phyloP scores from a whole-genome alignment of 2,888 invertebrate genomes.

The Ischnura elegans region DNA sequence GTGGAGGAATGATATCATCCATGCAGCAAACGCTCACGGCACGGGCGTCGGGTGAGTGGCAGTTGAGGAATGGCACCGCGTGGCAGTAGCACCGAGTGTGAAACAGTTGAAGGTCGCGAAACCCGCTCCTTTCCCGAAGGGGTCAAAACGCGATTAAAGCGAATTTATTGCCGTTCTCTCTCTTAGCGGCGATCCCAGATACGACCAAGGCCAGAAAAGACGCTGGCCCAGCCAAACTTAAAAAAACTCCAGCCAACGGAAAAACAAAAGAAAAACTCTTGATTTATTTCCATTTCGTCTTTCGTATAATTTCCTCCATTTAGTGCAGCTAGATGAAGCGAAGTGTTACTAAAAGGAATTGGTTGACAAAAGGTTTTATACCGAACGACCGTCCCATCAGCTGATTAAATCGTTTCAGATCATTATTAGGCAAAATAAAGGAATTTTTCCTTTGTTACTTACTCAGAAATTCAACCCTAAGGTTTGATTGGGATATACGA shows the following conservation, averaged over 20 bases:
- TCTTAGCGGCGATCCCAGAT: conserved; percentile 29
- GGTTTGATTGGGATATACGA: too few species aligned
- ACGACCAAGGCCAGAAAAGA: background rate
- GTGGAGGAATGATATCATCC: background rate
- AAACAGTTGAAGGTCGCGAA: conserved; percentile 21
- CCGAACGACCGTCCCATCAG: too few species aligned
- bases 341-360: too few species aligned
- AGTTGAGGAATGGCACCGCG: background rate
- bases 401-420: too few species aligned
- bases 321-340: too few species aligned
- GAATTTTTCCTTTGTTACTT: too few species aligned
- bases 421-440: too few species aligned
- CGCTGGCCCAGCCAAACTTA: background rate
- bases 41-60: conserved; percentile 7
- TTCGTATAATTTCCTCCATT: background rate
- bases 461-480: too few species aligned
- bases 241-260: background rate
- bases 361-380: too few species aligned
- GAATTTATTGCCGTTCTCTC: conserved; percentile 25
- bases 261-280: background rate
- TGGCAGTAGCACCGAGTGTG: background rate
- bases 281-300: background rate
- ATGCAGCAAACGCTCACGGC: background rate
- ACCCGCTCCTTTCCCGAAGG: conserved; percentile 15
- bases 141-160: conserved; percentile 55